Conservation (phyloP, 2,113 vertebrate species). For the Vanacampus margaritifer region DNA sequence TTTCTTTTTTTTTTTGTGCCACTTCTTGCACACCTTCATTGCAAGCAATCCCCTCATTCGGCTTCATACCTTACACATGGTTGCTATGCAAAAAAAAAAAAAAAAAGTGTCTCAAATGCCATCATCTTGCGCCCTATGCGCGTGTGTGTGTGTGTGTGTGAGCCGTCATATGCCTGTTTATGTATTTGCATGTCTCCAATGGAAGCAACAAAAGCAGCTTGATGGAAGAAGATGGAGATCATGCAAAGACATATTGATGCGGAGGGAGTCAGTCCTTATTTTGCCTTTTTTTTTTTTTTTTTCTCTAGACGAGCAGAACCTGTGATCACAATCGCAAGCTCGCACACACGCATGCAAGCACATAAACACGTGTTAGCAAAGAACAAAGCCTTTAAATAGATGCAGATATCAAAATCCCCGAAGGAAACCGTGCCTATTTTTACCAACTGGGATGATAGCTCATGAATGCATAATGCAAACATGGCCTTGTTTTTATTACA, state of each 20-base stretch:
- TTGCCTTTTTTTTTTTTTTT: slow-evolving; percentile 32
- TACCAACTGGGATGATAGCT: slow-evolving; percentile 62
- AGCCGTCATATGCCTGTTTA: slow-evolving; percentile 23
- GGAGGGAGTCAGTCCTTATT: slow-evolving; percentile 13
- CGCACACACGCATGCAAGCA: slow-evolving; percentile 14
- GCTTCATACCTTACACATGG: slow-evolving; percentile 30
- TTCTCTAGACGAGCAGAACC: slow-evolving; percentile 34
- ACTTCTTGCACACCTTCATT: background rate
- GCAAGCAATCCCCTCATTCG: slow-evolving; percentile 14
- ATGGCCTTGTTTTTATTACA: slow-evolving; percentile 57
- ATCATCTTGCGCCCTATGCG: slow-evolving; percentile 17
- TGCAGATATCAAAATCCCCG: slow-evolving; percentile 60
- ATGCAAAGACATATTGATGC: slow-evolving; percentile 22
- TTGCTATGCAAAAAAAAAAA: slow-evolving; percentile 36
- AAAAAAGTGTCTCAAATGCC: slow-evolving; percentile 20
- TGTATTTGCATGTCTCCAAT: slow-evolving; percentile 23
- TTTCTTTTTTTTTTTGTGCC: background rate
- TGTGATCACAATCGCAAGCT: slow-evolving; percentile 8
- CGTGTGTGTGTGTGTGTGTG: slow-evolving; percentile 10
- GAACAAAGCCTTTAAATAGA: slow-evolving; percentile 69
- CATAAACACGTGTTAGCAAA: slow-evolving; percentile 41
- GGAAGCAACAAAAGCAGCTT: slow-evolving; percentile 33
- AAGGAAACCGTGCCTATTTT: slow-evolving; percentile 66
- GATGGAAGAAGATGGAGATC: slow-evolving; percentile 34
- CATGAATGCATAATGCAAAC: slow-evolving; percentile 70